Percentiles rank a stretch among this genome's conserved stretches.
Evolutionary conservation across 2,113 vertebrate genomes (phyloP).

Genomic region (Oreochromis spilurus): DNA sequence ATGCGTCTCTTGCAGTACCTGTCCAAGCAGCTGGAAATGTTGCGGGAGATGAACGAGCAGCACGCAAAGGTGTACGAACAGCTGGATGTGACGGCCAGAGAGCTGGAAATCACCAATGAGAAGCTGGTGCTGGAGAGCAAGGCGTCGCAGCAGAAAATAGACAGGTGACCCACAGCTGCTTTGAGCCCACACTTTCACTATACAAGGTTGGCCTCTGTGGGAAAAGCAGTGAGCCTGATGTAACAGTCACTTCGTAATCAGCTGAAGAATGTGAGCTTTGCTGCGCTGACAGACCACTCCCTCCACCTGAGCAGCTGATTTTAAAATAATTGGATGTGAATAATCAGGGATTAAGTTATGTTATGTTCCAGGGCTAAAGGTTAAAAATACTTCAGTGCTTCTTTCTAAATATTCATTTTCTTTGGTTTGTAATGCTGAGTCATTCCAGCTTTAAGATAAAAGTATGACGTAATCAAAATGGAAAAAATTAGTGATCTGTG

Average conservation of each 20-base stretch:
- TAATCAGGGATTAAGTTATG: not conserved
- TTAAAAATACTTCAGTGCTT: not conserved
- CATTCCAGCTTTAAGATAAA: not conserved
- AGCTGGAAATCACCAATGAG: constrained; percentile 93
- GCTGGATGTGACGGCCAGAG: constrained; percentile 89
- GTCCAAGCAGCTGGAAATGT: constrained; percentile 90
- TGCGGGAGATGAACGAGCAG: constrained; percentile 95
- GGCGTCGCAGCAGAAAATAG: constrained; percentile 92
- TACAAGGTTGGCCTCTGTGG: not conserved
- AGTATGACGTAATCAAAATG: not conserved
- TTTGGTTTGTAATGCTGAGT: not conserved
- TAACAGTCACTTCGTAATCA: not conserved
- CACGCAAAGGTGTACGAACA: constrained; percentile 97
- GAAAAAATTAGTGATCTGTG: not conserved
- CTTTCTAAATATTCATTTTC: not conserved
- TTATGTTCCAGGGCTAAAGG: not conserved
- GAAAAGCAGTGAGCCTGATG: not conserved
- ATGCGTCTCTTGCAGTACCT: constrained; percentile 77
- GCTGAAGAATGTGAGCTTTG: not conserved
- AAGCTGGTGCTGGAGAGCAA: constrained; percentile 94
- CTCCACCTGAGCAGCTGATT: not conserved
- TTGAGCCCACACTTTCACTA: fast-evolving
- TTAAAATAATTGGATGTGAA: not conserved
- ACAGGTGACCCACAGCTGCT: constrained; percentile 75
- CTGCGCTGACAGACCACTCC: not conserved